These are phyloP conservation scores for Amniataba percoides DNA, from an alignment of 2,797 vertebrate genomes.

Conservation along the genomic window DNA sequence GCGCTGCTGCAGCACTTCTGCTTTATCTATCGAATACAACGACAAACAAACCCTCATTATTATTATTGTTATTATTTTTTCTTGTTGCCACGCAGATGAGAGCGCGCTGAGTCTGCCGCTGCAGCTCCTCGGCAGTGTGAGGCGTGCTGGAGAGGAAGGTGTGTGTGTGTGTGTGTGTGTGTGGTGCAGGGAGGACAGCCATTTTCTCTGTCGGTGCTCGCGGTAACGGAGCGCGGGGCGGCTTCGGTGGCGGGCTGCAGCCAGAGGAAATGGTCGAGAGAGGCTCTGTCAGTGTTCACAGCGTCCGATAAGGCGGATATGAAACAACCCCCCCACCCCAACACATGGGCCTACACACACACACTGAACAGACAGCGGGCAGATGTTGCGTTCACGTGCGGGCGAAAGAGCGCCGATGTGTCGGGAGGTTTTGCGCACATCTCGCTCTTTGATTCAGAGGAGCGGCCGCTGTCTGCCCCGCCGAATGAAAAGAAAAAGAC, in stretches of 20 bases:
- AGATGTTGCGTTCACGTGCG: background rate
- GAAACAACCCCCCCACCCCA: no score
- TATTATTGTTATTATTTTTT: background rate
- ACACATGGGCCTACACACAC: no score
- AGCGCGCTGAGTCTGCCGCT: constrained; percentile 1
- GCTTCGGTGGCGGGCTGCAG: constrained; percentile 54
- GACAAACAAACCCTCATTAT: no score
- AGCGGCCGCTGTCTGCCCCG: background rate
- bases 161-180: constrained; percentile 63
- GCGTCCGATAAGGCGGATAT: background rate
- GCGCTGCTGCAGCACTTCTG: no score
- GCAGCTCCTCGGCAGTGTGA: constrained; percentile 25
- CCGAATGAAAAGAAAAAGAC: no score
- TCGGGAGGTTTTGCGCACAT: background rate
- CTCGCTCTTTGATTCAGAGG: background rate
- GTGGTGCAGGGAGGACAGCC: constrained; percentile 68
- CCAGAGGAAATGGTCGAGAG: constrained; percentile 74
- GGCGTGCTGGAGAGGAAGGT: constrained; percentile 39
- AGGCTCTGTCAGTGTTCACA: background rate
- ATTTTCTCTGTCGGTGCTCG: constrained; percentile 78
- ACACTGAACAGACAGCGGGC: background rate
- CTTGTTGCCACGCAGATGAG: no score
- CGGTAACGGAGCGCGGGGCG: constrained; percentile 57
- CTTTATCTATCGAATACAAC: no score
- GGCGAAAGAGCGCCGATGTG: background rate